phyloP scores from a whole-genome alignment of 1,140 invertebrate species.

The Galendromus occidentalis region DNA sequence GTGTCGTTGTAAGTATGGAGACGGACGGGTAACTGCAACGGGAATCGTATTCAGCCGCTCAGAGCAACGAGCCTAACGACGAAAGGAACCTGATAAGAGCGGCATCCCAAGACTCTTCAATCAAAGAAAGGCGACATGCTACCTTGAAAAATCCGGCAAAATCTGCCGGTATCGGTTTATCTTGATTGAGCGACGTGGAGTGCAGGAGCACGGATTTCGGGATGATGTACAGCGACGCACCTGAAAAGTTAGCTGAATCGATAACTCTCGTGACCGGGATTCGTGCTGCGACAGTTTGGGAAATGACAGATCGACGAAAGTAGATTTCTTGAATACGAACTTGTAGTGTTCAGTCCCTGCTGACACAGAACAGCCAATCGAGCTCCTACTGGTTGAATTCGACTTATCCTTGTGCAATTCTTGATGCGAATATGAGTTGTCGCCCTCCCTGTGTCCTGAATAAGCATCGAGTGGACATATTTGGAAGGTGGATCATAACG shows the following conservation, averaged over 20 bases:
- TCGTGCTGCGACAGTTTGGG: too few relatives aligned
- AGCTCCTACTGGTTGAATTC: not conserved
- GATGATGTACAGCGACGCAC: not conserved
- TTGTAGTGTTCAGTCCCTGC: not conserved
- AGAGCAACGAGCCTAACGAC: not conserved
- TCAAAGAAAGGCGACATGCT: too few relatives aligned
- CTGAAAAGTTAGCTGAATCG: not conserved
- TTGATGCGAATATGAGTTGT: not conserved
- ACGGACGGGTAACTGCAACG: not conserved
- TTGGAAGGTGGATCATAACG: not conserved
- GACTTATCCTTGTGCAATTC: not conserved
- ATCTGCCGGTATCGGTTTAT: not conserved
- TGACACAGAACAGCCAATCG: not conserved
- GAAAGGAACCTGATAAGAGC: not conserved
- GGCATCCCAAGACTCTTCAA: too few relatives aligned
- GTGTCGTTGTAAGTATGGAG: not conserved
- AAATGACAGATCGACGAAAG: too few relatives aligned
- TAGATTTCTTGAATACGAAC: too few relatives aligned
- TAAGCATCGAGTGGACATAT: not conserved
- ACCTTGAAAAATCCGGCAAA: not conserved
- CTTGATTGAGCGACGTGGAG: not conserved
- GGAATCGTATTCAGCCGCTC: not conserved
- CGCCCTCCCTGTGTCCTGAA: not conserved
- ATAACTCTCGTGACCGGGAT: too few relatives aligned
- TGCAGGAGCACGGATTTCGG: not conserved